A percentile compares a stretch with the other conserved stretches of the same genome.
These are phyloP conservation scores for Accipiter virgatus DNA, from an alignment of 2,113 vertebrate species.

Conservation along the genomic window DNA sequence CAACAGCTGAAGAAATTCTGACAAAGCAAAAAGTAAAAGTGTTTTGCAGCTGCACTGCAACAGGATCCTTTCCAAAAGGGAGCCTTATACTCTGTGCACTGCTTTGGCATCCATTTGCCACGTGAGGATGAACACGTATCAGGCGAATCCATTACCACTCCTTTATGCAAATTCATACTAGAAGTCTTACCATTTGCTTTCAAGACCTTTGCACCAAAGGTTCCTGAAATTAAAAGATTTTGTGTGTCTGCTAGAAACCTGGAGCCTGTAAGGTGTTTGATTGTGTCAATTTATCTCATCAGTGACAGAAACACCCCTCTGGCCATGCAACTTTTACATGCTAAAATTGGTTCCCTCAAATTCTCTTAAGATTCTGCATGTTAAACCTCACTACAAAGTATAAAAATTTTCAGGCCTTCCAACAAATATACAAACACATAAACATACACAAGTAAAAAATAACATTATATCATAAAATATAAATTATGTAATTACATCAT, in stretches of 20 bases:
- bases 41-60: neutral
- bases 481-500: neutral
- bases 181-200: neutral
- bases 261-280: neutral
- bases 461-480: neutral
- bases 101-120: neutral
- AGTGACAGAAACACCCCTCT: neutral
- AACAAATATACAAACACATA: neutral
- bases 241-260: neutral
- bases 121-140: neutral
- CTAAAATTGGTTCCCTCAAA: neutral
- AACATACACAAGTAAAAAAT: neutral
- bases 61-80: neutral
- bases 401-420: neutral
- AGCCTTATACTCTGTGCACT: neutral
- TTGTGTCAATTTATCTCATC: neutral
- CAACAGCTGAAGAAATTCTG: neutral
- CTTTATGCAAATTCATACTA: neutral
- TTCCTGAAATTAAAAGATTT: neutral
- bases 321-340: accelerated
- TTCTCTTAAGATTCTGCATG: neutral
- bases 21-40: neutral
- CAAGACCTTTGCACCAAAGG: neutral
- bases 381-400: neutral
- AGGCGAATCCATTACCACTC: neutral